Conservation (phyloP, 2,113 vertebrate species). For the Lontra canadensis region DNA sequence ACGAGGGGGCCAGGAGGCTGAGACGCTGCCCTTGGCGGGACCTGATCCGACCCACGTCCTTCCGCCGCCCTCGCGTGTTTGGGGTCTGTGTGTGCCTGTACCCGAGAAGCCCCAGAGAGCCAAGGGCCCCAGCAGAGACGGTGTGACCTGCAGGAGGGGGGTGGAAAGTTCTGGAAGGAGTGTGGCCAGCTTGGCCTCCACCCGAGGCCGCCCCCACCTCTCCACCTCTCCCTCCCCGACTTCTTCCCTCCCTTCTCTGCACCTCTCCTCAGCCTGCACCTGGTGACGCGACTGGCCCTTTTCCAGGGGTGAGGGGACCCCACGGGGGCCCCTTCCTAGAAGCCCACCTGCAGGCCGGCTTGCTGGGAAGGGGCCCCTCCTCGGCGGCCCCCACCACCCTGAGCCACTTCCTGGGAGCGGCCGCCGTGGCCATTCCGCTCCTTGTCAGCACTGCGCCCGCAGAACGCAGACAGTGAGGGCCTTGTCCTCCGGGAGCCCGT, state of each 20-base stretch:
- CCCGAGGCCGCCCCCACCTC: neutral
- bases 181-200: neutral
- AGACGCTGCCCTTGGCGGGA: fast-evolving
- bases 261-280: neutral
- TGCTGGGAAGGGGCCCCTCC: conserved; percentile 72
- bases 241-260: neutral
- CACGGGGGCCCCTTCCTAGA: conserved; percentile 66
- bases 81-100: neutral
- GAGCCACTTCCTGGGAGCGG: conserved; percentile 62
- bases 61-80: fast-evolving
- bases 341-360: conserved; percentile 64
- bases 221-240: neutral
- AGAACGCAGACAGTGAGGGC: conserved; percentile 40
- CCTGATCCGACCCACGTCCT: fast-evolving
- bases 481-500: conserved; percentile 17
- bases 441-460: conserved; percentile 47
- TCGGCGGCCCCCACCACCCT: neutral
- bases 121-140: neutral
- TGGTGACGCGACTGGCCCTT: conserved; percentile 45
- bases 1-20: neutral
- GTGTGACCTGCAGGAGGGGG: neutral
- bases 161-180: neutral
- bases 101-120: too few species aligned
- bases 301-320: conserved; percentile 57
- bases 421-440: conserved; percentile 49